Conservation (phyloP, 2,113 vertebrate species). For the Lynx canadensis region DNA sequence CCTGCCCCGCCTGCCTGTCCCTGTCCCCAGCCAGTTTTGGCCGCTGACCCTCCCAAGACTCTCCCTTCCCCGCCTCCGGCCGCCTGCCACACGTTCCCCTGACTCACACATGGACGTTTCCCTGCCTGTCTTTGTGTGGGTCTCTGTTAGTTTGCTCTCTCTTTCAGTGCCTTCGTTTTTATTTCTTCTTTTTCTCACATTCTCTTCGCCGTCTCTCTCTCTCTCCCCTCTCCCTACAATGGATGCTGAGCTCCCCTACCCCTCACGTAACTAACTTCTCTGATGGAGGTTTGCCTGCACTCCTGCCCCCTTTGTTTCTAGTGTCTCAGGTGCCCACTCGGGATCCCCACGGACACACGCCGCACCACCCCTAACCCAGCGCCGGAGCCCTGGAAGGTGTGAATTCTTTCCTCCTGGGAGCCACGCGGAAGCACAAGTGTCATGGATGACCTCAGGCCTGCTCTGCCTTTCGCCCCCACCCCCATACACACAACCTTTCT, state of each 20-base stretch:
- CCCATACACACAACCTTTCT: neutral
- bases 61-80: neutral
- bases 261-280: neutral
- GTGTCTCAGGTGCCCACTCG: neutral
- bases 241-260: neutral
- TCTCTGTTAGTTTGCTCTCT: neutral
- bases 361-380: neutral
- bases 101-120: neutral
- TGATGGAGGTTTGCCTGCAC: neutral
- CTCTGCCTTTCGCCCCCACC: neutral
- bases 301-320: constrained; percentile 34
- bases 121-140: neutral
- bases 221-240: constrained; percentile 20
- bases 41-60: neutral
- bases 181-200: neutral
- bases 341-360: neutral
- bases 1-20: neutral
- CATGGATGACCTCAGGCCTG: neutral
- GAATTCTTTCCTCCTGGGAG: neutral
- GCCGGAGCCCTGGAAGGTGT: neutral
- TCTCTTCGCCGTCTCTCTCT: constrained; percentile 1
- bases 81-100: neutral
- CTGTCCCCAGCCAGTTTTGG: neutral
- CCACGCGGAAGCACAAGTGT: neutral
- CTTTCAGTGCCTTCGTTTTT: neutral